A percentile compares a stretch with the other conserved stretches of the same genome.
phyloP scores from a whole-genome alignment of 1,140 invertebrate species.

The Halesus radiatus region DNA sequence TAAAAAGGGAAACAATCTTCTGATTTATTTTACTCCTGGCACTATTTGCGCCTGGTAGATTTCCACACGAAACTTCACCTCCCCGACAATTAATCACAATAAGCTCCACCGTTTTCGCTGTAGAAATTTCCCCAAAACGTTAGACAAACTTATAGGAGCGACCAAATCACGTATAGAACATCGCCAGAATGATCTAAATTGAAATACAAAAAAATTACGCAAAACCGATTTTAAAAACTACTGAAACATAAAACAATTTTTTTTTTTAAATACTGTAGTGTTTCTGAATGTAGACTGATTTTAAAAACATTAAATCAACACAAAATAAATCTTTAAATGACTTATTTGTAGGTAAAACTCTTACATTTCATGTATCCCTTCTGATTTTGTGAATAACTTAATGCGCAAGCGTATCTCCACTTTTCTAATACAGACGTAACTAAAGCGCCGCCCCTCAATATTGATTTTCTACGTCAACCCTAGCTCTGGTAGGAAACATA shows the following conservation, averaged over 20 bases:
- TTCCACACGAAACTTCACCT: slow-evolving; percentile 12
- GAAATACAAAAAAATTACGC: not conserved
- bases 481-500: not conserved
- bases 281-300: no score
- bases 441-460: slow-evolving; percentile 51
- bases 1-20: no score
- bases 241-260: not conserved
- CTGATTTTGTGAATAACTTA: not conserved
- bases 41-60: slow-evolving; percentile 38
- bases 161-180: not conserved
- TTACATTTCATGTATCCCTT: not conserved
- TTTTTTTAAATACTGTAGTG: no score
- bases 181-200: not conserved
- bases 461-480: slow-evolving; percentile 51
- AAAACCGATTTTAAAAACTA: not conserved
- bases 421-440: slow-evolving; percentile 27
- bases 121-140: not conserved
- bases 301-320: no score
- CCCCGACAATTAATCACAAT: not conserved
- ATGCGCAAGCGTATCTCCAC: slow-evolving; percentile 3
- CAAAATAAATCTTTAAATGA: no score
- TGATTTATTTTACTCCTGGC: not conserved
- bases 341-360: no score
- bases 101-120: not conserved
- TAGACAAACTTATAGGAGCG: not conserved